These are phyloP conservation scores for Oncorhynchus clarkii DNA, from an alignment of 2,113 vertebrate genomes.

Conservation along the genomic window DNA sequence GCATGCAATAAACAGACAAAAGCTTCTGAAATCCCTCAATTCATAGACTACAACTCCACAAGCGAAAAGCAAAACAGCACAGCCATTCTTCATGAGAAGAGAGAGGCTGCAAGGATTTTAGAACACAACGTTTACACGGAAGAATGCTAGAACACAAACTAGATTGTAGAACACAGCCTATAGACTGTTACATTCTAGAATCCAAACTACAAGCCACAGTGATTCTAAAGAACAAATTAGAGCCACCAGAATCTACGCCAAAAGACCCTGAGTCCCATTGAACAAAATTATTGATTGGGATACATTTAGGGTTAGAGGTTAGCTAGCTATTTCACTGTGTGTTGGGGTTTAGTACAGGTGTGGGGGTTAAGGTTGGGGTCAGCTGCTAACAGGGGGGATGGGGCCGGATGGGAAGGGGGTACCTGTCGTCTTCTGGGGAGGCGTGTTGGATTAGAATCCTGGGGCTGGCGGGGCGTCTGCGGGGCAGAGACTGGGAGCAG, in stretches of 20 bases:
- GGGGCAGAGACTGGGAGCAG: slow-evolving; percentile 90
- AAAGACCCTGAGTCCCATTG: no score
- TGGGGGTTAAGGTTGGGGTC: slow-evolving; percentile 33
- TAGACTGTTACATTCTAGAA: background rate
- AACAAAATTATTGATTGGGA: no score
- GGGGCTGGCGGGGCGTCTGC: slow-evolving; percentile 93
- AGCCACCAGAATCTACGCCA: background rate
- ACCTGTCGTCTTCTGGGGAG: slow-evolving; percentile 97
- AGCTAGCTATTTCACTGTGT: background rate
- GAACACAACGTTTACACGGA: no score
- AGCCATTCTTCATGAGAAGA: no score
- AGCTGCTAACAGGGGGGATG: slow-evolving; percentile 34
- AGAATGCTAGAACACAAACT: no score
- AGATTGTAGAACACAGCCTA: background rate
- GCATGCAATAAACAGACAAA: background rate
- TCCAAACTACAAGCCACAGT: slow-evolving; percentile 26
- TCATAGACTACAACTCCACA: background rate
- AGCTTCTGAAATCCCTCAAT: background rate
- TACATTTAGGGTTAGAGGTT: slow-evolving; percentile 25
- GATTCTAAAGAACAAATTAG: slow-evolving; percentile 7
- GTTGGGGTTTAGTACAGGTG: background rate
- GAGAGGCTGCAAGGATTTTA: no score
- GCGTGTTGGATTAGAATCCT: slow-evolving; percentile 98
- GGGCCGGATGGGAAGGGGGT: slow-evolving; percentile 54
- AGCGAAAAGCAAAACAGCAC: background rate